Evolutionary conservation across 2,888 invertebrate genomes (phyloP), one percentile per base, ranked within the genome.

Genomic region (Netelia fuscicornis): DNA sequence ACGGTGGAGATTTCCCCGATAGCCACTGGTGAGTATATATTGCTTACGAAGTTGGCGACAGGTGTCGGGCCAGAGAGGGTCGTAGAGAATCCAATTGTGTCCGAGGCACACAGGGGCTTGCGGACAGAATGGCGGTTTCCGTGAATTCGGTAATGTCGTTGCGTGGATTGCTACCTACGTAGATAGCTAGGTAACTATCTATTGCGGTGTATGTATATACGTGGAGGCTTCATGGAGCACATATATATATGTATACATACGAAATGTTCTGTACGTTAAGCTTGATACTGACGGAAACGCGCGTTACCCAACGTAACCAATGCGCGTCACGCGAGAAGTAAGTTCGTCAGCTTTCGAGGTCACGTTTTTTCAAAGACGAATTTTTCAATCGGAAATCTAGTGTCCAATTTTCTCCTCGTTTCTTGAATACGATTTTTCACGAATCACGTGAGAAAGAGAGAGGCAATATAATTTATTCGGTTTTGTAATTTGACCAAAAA

Each of bases 281-380:
- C 42, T 70, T 76, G 67, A 70, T 81, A 67, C 72, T 44, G 83
- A 72, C 76, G 68, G 80, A 80, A 82, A 79, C 72, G 81, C 80
- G 56, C 65, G 79, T 81, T 54, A 72, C 74, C 74, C 74, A 77
- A 77, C 85, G 76, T 83, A 85, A 86, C 85, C 85, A 83, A 86
- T 86, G 83, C 72, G 76, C 77, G 83, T 82, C 74, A 81, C 77
- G 77, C 77, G 82, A 79, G 70, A 72, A 68, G 75, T 76, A 76
- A 82, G 37, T 72, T 77, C 80, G 85, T 70, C 80, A 72, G 65
- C 75, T 74, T 58, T 8, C 64, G 58, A 52, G 10, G 52, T 79
- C 80, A 58, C 67, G 54, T 80, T 64, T 20, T n/a, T 58, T 20
- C 37, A 37, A 37, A 37, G 37, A 37, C 37, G 44, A 44, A 42